These are phyloP conservation scores for Stichodactyla mertensii DNA, from an alignment of 64 coral and sea anemone genomes.

Conservation along the genomic window DNA sequence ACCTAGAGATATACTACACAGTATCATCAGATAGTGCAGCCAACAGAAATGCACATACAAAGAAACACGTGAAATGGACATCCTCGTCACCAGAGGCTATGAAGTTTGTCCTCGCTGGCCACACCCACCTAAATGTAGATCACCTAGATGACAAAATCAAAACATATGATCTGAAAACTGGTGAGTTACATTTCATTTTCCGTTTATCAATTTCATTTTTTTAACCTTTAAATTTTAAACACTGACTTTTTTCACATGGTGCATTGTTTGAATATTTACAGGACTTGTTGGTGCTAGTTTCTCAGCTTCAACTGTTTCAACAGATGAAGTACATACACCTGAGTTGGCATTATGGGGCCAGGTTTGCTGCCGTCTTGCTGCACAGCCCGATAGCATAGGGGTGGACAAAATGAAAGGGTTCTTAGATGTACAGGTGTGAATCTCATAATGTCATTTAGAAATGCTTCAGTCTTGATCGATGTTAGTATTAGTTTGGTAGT, in stretches of 20 bases:
- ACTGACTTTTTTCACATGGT: not conserved
- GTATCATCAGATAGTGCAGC: conserved; percentile 83
- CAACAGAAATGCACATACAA: conserved; percentile 52
- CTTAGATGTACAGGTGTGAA: conserved; percentile 62
- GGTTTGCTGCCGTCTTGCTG: conserved; percentile 74
- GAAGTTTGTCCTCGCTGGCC: conserved; percentile 92
- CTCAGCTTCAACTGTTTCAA: conserved; percentile 64
- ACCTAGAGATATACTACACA: conserved; percentile 98
- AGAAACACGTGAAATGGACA: conserved; percentile 53
- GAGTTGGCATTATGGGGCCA: conserved; percentile 82
- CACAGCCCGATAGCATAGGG: conserved; percentile 67
- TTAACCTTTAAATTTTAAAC: not conserved
- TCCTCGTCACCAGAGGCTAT: conserved; percentile 51
- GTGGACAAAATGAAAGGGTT: conserved; percentile 56
- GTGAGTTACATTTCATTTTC: conserved; percentile 23
- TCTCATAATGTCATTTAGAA: not conserved
- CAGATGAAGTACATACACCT: conserved; percentile 56
- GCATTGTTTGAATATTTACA: not conserved
- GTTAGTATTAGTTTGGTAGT: no score
- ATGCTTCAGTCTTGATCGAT: not conserved
- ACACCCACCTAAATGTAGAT: conserved; percentile 84
- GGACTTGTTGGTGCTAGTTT: conserved; percentile 93
- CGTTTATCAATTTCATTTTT: no score
- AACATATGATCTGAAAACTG: conserved; percentile 91
- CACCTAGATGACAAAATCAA: conserved; percentile 84